phyloP scores from a whole-genome alignment of 2,888 invertebrate species.

The Epistrophe grossulariae region DNA sequence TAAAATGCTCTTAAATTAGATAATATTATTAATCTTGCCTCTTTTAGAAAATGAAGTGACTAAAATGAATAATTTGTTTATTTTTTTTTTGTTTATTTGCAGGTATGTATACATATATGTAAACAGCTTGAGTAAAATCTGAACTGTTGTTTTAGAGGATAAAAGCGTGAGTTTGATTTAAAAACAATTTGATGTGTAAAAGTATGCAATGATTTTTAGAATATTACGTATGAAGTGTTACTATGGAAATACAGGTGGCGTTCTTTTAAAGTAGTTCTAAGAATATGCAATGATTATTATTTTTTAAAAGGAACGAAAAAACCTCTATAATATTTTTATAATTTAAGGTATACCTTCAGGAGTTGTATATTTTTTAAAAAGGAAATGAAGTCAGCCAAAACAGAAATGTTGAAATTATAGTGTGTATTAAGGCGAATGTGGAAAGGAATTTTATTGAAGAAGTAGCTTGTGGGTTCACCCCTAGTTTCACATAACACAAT shows the following conservation, averaged over 20 bases:
- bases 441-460: too few species aligned
- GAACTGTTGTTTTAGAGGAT: background rate
- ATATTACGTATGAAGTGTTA: background rate
- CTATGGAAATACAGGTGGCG: conserved; percentile 8
- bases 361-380: background rate
- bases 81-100: conserved; percentile 55
- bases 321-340: background rate
- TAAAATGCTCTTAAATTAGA: conserved; percentile 4
- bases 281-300: conserved; percentile 16
- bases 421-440: background rate
- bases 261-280: background rate
- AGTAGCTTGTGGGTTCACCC: too few species aligned
- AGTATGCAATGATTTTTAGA: conserved; percentile 34
- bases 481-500: too few species aligned
- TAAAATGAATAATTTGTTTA: conserved; percentile 32
- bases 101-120: conserved; percentile 49
- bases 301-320: background rate
- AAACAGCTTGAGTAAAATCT: background rate
- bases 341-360: background rate
- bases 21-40: background rate
- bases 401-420: background rate
- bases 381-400: background rate
- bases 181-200: background rate
- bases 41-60: conserved; percentile 19
- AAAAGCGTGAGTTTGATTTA: conserved; percentile 25